Evolutionary conservation across 2,113 vertebrate species (phyloP).

Genomic region (Oreochromis niloticus): DNA sequence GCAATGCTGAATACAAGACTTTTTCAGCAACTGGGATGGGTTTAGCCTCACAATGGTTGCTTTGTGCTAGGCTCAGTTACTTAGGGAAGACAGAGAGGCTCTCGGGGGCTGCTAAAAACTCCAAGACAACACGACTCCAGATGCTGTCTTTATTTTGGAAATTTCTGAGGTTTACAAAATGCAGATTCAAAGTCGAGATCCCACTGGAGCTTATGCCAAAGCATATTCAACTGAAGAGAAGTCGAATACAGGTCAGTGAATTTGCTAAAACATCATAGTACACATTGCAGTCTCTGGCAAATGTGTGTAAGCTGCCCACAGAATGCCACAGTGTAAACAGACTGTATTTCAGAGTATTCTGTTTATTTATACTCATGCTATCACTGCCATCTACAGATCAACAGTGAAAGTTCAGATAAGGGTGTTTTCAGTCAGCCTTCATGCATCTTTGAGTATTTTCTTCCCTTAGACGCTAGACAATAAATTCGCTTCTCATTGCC

Average conservation of each 20-base stretch:
- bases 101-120: constrained; percentile 33
- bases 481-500: background rate
- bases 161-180: background rate
- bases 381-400: constrained; percentile 80
- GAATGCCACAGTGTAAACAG: constrained; percentile 2
- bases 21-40: constrained; percentile 55
- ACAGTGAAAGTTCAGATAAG: constrained; percentile 59
- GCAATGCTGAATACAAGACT: constrained; percentile 48
- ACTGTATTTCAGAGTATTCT: background rate
- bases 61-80: constrained; percentile 64
- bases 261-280: background rate
- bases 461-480: background rate
- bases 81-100: constrained; percentile 51
- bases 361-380: constrained; percentile 55
- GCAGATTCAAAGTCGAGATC: background rate
- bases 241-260: background rate
- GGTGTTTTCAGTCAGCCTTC: background rate
- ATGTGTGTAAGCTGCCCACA: background rate
- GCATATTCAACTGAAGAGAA: background rate
- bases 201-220: background rate
- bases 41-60: constrained; percentile 66
- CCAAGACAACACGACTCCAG: constrained; percentile 37
- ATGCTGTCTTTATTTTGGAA: constrained; percentile 23
- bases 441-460: background rate
- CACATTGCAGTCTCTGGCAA: background rate